These are phyloP conservation scores for Scaptomyza graminum DNA, from an alignment of 1,140 invertebrate species.

Conservation along the genomic window DNA sequence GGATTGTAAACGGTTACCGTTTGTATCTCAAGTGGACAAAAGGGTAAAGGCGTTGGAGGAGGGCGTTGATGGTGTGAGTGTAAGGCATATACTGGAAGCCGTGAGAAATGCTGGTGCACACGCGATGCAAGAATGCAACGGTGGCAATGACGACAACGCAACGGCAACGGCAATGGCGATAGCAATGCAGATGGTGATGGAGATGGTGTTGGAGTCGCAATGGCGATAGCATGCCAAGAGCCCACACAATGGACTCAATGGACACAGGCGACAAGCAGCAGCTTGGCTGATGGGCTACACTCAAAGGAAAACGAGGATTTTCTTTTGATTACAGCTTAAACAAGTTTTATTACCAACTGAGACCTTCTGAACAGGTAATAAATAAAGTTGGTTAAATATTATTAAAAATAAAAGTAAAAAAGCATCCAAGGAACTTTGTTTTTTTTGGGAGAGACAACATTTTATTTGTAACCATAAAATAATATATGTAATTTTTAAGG, in stretches of 20 bases:
- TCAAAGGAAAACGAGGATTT: neutral
- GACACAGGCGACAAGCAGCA: constrained; percentile 36
- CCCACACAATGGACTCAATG: constrained; percentile 71
- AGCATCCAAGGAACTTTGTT: no score
- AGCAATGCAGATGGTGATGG: constrained; percentile 9
- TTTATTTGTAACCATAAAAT: no score
- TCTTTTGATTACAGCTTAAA: no score
- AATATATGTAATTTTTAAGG: no score
- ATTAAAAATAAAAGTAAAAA: no score
- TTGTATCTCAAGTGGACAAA: constrained; percentile 53
- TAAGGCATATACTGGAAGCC: neutral
- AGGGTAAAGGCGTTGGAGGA: neutral
- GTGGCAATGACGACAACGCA: constrained; percentile 8
- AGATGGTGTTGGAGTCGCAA: neutral
- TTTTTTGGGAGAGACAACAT: no score
- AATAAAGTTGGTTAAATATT: no score
- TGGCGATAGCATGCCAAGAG: constrained; percentile 56
- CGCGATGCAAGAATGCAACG: constrained; percentile 17
- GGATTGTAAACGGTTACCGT: constrained; percentile 61
- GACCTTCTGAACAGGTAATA: no score
- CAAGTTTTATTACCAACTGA: no score
- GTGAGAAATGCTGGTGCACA: constrained; percentile 16
- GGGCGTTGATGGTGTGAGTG: no score
- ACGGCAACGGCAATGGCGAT: constrained; percentile 22
- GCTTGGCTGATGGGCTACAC: constrained; percentile 13